phyloP scores from a whole-genome alignment of 1,140 invertebrate species.

The Papilio xuthus region DNA sequence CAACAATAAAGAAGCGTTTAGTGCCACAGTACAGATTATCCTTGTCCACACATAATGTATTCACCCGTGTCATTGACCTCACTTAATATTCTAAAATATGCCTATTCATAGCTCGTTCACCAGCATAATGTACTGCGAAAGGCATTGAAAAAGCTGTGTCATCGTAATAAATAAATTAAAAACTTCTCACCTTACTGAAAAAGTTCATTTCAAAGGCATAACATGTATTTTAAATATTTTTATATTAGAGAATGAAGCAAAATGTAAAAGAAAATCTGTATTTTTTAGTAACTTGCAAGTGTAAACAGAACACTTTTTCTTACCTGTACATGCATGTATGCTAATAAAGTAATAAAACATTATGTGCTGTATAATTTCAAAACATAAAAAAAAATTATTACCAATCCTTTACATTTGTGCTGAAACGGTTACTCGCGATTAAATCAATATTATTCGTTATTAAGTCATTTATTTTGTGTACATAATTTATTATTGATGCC shows the following conservation, averaged over 20 bases:
- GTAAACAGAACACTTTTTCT: too few species aligned
- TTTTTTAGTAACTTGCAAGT: too few species aligned
- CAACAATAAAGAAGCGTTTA: constrained; percentile 28
- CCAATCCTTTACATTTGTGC: background rate
- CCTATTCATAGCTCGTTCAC: constrained; percentile 25
- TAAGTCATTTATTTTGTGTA: constrained; percentile 29
- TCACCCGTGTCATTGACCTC: constrained; percentile 28
- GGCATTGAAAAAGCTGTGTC: constrained; percentile 2
- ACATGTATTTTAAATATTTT: background rate
- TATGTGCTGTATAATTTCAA: background rate
- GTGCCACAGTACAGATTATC: constrained; percentile 14
- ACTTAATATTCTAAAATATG: constrained; percentile 22
- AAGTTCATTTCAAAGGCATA: background rate
- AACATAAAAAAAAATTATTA: background rate
- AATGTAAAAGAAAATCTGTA: too few species aligned
- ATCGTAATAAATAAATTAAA: constrained; percentile 1
- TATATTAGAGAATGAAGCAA: too few species aligned
- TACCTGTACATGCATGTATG: background rate
- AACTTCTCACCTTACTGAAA: background rate
- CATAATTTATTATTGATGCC: constrained; percentile 32
- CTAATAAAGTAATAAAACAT: background rate
- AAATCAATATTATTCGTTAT: constrained; percentile 17
- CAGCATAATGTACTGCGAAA: constrained; percentile 11
- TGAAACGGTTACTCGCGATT: constrained; percentile 19
- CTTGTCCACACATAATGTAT: constrained; percentile 22